phyloP scores from a whole-genome alignment of 2,113 vertebrate species.

The Corydoras maculifer region DNA sequence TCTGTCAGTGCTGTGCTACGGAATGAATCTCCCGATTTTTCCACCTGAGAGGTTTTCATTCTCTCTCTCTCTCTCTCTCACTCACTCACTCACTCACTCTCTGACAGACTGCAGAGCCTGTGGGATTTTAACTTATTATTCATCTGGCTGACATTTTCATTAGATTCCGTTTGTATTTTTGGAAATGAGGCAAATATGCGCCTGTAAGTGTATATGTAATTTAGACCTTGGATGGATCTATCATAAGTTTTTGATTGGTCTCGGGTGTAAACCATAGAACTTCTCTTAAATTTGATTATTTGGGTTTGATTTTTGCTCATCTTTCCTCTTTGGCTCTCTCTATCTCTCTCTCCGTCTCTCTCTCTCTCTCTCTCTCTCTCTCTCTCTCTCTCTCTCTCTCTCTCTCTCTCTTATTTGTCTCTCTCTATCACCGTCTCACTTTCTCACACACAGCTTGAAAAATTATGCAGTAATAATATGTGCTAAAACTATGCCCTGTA shows the following conservation, averaged over 20 bases:
- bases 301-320: background rate
- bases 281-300: background rate
- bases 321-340: background rate
- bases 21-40: background rate
- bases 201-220: background rate
- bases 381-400: background rate
- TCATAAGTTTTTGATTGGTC: conserved; percentile 1
- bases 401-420: background rate
- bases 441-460: background rate
- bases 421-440: background rate
- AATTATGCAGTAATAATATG: background rate
- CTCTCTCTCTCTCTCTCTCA: no score
- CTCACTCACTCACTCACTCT: background rate
- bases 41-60: background rate
- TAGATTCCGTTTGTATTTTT: conserved; percentile 5
- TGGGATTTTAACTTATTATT: background rate
- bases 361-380: background rate
- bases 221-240: background rate
- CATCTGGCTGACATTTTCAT: background rate
- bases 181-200: background rate
- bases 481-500: background rate
- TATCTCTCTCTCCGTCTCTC: background rate
- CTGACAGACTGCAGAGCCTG: background rate
- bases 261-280: background rate
- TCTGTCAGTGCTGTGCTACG: background rate